These are phyloP conservation scores for Turritopsis rubra DNA, from an alignment of 30 jellyfish, hydroid and myxozoan genomes.

Conservation along the genomic window DNA sequence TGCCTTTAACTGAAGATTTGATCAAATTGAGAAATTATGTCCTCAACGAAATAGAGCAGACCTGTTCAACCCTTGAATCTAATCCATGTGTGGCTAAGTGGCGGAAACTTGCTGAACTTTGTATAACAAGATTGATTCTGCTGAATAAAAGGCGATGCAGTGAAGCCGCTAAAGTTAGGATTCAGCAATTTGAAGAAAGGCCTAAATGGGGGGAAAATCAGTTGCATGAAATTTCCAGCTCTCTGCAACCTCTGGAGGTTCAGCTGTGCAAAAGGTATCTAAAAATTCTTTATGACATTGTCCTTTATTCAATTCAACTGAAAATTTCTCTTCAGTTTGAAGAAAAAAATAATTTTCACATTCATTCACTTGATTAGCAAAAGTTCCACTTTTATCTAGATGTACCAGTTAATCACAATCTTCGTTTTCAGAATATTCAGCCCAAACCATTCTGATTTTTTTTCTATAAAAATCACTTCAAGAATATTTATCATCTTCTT, in stretches of 20 bases:
- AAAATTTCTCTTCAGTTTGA: too few relatives aligned
- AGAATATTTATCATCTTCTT: too few relatives aligned
- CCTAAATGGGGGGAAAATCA: constrained; percentile 20
- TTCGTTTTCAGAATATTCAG: too few relatives aligned
- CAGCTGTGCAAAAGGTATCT: constrained; percentile 36
- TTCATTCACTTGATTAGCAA: neutral
- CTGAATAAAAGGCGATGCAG: constrained; percentile 40
- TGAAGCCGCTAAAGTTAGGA: constrained; percentile 23
- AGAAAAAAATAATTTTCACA: too few relatives aligned
- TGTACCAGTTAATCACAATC: neutral
- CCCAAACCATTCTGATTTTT: neutral
- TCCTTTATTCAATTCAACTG: neutral
- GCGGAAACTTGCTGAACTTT: constrained; percentile 10
- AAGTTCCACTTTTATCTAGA: neutral
- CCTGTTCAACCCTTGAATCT: constrained; percentile 1
- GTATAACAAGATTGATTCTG: constrained; percentile 19
- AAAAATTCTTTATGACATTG: neutral
- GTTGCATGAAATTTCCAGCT: constrained; percentile 24
- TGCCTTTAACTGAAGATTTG: constrained; percentile 39
- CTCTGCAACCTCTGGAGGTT: constrained; percentile 41
- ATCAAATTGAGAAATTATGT: constrained; percentile 18
- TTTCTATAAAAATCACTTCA: neutral
- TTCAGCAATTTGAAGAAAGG: constrained; percentile 11
- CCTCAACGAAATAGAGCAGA: neutral
- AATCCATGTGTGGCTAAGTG: constrained; percentile 10